Percentiles rank a stretch among this genome's conserved stretches.
These are phyloP conservation scores for Schizopygopsis pylzovi DNA, from an alignment of 2,797 vertebrate species.

Conservation along the genomic window DNA sequence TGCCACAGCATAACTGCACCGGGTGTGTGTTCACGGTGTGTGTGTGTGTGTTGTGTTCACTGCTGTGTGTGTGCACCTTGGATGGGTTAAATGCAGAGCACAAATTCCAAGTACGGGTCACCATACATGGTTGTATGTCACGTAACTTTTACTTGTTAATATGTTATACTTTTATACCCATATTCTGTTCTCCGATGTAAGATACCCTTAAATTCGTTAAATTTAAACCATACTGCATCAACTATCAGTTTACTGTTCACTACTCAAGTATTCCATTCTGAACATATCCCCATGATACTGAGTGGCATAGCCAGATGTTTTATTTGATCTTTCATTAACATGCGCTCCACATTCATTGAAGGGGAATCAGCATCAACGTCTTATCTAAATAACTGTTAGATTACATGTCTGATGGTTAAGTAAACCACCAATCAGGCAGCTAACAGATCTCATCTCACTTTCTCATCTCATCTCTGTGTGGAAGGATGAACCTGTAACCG, in stretches of 20 bases:
- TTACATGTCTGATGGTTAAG: slow-evolving; percentile 38
- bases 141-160: no score
- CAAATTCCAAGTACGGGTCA: no score
- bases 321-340: slow-evolving; percentile 1
- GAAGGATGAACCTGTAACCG: slow-evolving; percentile 26
- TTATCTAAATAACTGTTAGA: slow-evolving; percentile 32
- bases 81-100: no score
- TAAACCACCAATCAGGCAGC: slow-evolving; percentile 29
- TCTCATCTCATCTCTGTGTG: background rate
- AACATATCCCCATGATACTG: background rate
- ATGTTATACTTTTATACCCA: no score
- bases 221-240: background rate
- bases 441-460: slow-evolving; percentile 33
- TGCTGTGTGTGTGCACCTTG: no score
- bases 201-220: background rate
- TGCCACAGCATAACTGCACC: no score
- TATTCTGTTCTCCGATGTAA: background rate
- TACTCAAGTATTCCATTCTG: background rate
- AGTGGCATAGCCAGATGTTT: background rate
- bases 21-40: no score
- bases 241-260: background rate
- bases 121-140: no score
- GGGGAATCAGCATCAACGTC: slow-evolving; percentile 6
- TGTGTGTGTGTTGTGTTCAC: no score
- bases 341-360: slow-evolving; percentile 19